phyloP scores from a whole-genome alignment of 2,797 vertebrate genomes.

The Chiroxiphia lanceolata region DNA sequence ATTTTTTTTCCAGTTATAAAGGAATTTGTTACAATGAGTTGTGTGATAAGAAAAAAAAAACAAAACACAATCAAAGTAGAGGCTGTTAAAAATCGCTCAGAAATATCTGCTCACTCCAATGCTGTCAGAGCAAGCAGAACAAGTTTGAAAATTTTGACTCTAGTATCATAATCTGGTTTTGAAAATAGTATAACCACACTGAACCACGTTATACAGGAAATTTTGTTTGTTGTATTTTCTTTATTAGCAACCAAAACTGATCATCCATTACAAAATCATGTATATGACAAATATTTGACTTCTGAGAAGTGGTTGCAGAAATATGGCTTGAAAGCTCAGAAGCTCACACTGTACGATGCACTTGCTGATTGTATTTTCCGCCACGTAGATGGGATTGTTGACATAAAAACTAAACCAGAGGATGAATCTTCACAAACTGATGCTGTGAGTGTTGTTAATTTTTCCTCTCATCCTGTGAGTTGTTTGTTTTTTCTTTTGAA shows the following conservation, averaged over 20 bases:
- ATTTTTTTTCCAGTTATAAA: not conserved
- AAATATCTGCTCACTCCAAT: not conserved
- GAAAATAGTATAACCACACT: not conserved
- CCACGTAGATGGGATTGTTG: constrained; percentile 76
- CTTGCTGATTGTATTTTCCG: constrained; percentile 79
- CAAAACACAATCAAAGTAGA: accelerated
- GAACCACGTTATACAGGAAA: not conserved
- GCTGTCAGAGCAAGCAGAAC: not conserved
- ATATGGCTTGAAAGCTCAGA: constrained; percentile 79
- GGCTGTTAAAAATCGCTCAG: not conserved
- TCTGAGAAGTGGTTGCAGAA: constrained; percentile 78
- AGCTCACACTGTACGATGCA: constrained; percentile 71
- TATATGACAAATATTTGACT: constrained; percentile 66
- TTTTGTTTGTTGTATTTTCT: not conserved
- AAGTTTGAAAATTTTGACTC: not conserved
- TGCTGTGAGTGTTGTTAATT: constrained; percentile 73
- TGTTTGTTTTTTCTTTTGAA: not conserved
- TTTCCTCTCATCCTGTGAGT: not conserved
- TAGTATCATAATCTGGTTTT: not conserved
- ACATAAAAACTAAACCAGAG: constrained; percentile 77
- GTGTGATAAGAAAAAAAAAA: not conserved
- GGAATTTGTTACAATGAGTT: not conserved
- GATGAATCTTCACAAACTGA: constrained; percentile 74
- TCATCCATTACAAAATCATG: not conserved
- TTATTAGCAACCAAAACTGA: not conserved